These are phyloP conservation scores for Microplitis deprimator DNA, from an alignment of 2,888 invertebrate genomes.

Conservation along the genomic window DNA sequence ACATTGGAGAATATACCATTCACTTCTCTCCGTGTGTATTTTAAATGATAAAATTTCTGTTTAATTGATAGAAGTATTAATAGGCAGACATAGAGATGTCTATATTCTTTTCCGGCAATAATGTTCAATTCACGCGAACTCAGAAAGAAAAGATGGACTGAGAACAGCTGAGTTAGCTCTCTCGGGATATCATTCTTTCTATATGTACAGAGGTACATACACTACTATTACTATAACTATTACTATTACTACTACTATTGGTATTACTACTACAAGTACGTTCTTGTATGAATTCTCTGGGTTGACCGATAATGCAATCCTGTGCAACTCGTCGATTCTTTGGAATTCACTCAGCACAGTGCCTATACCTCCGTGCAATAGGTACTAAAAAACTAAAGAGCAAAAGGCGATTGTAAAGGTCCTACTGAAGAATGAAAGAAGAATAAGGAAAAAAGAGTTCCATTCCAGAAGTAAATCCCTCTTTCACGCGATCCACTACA, in stretches of 20 bases:
- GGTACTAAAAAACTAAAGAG: constrained; percentile 1
- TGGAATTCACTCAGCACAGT: constrained; percentile 48
- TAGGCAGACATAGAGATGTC: not conserved
- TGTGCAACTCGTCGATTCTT: constrained; percentile 53
- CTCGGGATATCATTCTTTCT: constrained; percentile 53
- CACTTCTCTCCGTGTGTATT: too few species aligned
- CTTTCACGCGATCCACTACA: not conserved
- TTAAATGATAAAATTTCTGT: not conserved
- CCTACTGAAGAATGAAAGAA: not conserved
- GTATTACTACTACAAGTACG: constrained; percentile 10
- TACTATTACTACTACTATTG: constrained; percentile 12
- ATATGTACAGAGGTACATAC: not conserved
- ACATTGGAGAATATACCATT: too few species aligned
- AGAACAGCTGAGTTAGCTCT: constrained; percentile 52
- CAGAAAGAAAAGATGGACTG: not conserved
- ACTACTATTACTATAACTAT: not conserved
- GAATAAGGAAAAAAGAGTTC: not conserved
- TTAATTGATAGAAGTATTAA: not conserved
- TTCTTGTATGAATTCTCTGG: not conserved
- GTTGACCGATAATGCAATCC: constrained; percentile 54
- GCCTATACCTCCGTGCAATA: not conserved
- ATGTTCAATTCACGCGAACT: constrained; percentile 12
- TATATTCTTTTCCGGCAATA: constrained; percentile 15
- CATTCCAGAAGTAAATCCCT: not conserved
- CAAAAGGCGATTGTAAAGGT: constrained; percentile 3